Conservation (phyloP, 1,140 invertebrate species). For the Lordiphosa clarofinis region DNA sequence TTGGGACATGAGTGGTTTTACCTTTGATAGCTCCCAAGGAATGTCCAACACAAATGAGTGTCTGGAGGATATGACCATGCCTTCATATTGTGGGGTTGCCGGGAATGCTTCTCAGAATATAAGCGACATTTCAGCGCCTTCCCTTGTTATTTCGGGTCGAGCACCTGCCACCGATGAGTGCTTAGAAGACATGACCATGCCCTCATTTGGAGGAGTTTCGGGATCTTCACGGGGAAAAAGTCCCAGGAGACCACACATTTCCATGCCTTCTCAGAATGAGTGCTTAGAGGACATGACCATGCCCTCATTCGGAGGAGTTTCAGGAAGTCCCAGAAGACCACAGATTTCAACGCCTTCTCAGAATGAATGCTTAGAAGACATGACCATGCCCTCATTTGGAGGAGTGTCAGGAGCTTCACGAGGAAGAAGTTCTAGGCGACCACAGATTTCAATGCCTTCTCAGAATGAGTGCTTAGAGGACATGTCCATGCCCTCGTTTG, state of each 20-base stretch:
- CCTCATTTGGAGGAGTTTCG: too few relatives aligned
- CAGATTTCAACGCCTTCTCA: too few relatives aligned
- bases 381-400: too few relatives aligned
- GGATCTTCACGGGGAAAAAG: too few relatives aligned
- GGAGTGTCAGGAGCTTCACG: too few relatives aligned
- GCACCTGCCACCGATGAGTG: neutral
- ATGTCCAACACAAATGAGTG: neutral
- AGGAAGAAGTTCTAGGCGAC: too few relatives aligned
- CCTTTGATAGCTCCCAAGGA: neutral
- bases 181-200: neutral
- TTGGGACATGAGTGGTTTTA: too few relatives aligned
- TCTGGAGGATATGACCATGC: slow-evolving; percentile 6
- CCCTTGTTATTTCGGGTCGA: neutral
- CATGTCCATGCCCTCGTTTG: neutral
- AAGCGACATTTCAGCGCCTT: neutral
- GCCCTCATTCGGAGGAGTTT: neutral
- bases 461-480: too few relatives aligned
- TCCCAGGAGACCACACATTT: too few relatives aligned
- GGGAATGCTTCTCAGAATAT: neutral
- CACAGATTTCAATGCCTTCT: too few relatives aligned
- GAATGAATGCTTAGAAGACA: neutral
- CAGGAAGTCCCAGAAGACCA: too few relatives aligned
- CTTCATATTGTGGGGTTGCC: neutral
- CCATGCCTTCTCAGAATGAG: too few relatives aligned
- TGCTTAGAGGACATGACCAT: neutral